phyloP scores from a whole-genome alignment of 2,888 invertebrate genomes.

The Morpho helenor region DNA sequence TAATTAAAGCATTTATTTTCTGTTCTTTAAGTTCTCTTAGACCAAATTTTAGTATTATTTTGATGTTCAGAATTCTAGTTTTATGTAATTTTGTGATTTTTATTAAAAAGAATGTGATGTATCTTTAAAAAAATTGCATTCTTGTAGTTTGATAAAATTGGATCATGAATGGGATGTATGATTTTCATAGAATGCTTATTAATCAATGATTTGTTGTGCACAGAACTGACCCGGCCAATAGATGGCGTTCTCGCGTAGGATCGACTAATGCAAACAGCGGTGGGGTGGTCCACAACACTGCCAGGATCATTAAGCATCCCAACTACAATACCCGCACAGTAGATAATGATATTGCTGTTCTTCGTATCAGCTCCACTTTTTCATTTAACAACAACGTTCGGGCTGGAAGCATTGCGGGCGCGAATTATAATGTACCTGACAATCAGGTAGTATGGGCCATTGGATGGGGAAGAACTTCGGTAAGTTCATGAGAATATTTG shows the following conservation, averaged over 20 bases:
- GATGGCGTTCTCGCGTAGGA: background rate
- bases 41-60: no score
- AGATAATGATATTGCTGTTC: background rate
- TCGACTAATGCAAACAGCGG: background rate
- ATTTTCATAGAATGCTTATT: no score
- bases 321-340: background rate
- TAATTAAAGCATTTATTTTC: background rate
- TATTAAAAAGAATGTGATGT: no score
- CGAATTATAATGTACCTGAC: constrained; percentile 35
- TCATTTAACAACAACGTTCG: constrained; percentile 26
- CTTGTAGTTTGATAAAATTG: no score
- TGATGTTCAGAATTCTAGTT: no score
- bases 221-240: background rate
- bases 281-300: background rate
- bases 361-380: background rate
- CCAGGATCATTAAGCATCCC: constrained; percentile 3
- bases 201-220: no score
- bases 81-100: no score
- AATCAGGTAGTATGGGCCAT: constrained; percentile 38
- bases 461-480: constrained; percentile 39
- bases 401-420: constrained; percentile 33
- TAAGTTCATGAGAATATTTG: constrained; percentile 24
- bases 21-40: no score
- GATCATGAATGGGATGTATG: no score
- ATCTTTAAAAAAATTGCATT: no score